A percentile compares a stretch with the other conserved stretches of the same genome.
Conservation (phyloP, 2,888 invertebrate genomes). For the Harpalus rufipes region DNA sequence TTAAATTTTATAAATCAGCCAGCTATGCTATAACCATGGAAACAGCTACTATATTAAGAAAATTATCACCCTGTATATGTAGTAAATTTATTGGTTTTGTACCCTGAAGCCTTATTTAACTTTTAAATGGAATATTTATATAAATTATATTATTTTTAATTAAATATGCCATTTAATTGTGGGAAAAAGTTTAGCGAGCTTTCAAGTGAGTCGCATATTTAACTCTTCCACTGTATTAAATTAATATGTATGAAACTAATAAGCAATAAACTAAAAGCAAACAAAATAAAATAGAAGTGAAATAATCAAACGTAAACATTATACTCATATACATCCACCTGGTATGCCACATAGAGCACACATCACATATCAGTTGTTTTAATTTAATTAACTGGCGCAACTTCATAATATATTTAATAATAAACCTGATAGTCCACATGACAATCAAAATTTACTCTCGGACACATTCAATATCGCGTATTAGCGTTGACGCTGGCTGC, state of each 20-base stretch:
- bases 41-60: no score
- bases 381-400: slow-evolving; percentile 49
- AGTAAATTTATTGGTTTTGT: background rate
- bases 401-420: slow-evolving; percentile 54
- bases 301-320: slow-evolving; percentile 46
- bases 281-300: slow-evolving; percentile 40
- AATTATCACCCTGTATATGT: background rate
- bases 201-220: slow-evolving; percentile 31
- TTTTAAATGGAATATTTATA: background rate
- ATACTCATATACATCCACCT: slow-evolving; percentile 26
- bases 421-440: slow-evolving; percentile 50
- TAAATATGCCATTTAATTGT: slow-evolving; percentile 8
- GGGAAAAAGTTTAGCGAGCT: background rate
- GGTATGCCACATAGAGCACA: background rate
- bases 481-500: slow-evolving; percentile 32
- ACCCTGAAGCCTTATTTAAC: background rate
- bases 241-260: slow-evolving; percentile 32
- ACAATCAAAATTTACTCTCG: slow-evolving; percentile 48
- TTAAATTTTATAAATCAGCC: no score
- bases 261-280: slow-evolving; percentile 48
- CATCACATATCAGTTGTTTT: slow-evolving; percentile 45
- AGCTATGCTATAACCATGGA: no score
- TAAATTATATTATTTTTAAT: slow-evolving; percentile 31
- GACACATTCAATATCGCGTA: slow-evolving; percentile 47
- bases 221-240: slow-evolving; percentile 27